phyloP scores from a whole-genome alignment of 2,888 invertebrate genomes.

The Vanessa cardui region DNA sequence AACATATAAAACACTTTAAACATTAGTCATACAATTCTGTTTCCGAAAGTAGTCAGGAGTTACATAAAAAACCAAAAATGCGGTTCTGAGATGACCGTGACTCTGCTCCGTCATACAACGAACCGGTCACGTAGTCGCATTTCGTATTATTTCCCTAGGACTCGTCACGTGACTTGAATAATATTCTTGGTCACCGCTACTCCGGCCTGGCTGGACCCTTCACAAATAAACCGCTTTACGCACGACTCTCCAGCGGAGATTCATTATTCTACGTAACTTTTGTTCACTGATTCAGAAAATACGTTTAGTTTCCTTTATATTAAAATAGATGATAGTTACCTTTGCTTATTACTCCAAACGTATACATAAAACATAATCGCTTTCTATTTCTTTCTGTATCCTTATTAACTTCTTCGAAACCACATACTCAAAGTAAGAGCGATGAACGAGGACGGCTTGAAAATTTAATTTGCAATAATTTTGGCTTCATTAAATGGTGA shows the following conservation, averaged over 20 bases:
- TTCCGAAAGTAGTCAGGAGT: conserved; percentile 6
- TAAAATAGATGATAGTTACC: conserved; percentile 13
- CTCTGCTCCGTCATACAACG: conserved; percentile 77
- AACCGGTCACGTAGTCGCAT: conserved; percentile 83
- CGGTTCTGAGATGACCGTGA: conserved; percentile 58
- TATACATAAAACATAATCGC: no score
- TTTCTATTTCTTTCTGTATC: no score
- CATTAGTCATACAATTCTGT: background rate
- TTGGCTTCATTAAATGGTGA: no score
- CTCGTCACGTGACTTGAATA: conserved; percentile 81
- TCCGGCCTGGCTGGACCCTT: conserved; percentile 73
- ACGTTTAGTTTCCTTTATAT: conserved; percentile 37
- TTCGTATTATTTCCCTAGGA: conserved; percentile 83
- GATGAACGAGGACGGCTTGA: no score
- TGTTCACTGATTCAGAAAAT: conserved; percentile 60
- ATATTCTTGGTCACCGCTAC: conserved; percentile 61
- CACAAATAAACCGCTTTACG: conserved; percentile 82
- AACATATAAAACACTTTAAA: background rate
- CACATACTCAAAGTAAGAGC: no score
- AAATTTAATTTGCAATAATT: no score
- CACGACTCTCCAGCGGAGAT: conserved; percentile 78
- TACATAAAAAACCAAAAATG: conserved; percentile 42
- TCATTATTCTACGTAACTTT: conserved; percentile 77
- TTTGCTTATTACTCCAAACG: background rate
- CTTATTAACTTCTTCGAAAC: no score